Base-by-base conservation (phyloP, 2,888 invertebrate species). In the Epistrophe eligans region DNA sequence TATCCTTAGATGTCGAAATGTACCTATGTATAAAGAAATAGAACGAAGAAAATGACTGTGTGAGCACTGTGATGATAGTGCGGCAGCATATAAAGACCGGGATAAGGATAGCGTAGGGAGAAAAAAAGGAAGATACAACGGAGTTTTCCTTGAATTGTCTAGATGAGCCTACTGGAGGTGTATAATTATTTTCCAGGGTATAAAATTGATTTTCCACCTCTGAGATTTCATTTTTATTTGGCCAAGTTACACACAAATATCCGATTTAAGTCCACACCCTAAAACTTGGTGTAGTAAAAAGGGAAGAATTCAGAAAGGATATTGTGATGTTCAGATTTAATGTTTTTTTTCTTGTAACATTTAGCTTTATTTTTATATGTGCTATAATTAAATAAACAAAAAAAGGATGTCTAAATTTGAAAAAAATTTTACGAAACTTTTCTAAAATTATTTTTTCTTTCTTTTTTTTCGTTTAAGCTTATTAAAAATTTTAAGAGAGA, bases 121-220 rank as follows among this genome's bases (percentile, higher is more conserved):
- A 10, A 38, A 70, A 55, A 15, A 28, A 24, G 2, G 15, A 52
- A 13, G 40, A 35, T 35, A 24, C 50, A 15, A 0, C 4, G 13
- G 6, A 38, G n/a, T 32, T 52, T 70, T 55, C 8, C 70, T 55
- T 40, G 40, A 70, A 28, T 55, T 7, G 40, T 45, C 45, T 48
- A 43, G 10, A 2, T 11, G 9, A 28, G 32, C 64, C n/a, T 45
- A 8, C 9, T 40, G 19, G 67, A 15, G 19, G 35, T 35, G 19
- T 38, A n/a, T 10, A 24, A 24, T 24, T n/a, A 24, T 24, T 24
- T 24, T 1, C 24, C 24, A 24, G 24, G 24, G 24, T 2, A 24
- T 24, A 24, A 24, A 55, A 70, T 70, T 70, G 55, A 70, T 55
- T 70, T 70, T 70, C 28, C 38, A 19, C 19, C 19, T 13, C 19